These are phyloP conservation scores for Gymnosoma rotundatum DNA, from an alignment of 2,888 invertebrate species.

Conservation along the genomic window DNA sequence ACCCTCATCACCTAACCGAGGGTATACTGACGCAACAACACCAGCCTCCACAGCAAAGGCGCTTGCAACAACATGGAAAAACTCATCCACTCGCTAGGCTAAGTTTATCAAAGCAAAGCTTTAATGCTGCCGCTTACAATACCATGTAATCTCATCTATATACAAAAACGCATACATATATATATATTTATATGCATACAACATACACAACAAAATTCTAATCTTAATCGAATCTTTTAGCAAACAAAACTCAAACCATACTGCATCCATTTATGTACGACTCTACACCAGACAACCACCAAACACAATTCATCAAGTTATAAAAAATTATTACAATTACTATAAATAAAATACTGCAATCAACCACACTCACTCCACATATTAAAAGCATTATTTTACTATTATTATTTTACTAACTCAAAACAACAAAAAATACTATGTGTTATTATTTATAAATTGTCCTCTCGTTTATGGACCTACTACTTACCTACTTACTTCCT, in stretches of 20 bases:
- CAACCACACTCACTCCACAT: slow-evolving; percentile 50
- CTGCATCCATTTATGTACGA: slow-evolving; percentile 42
- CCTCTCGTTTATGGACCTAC: slow-evolving; percentile 13
- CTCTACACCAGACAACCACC: slow-evolving; percentile 27
- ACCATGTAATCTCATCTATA: slow-evolving; percentile 87
- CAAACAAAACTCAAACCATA: slow-evolving; percentile 66
- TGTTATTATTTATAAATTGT: slow-evolving; percentile 59
- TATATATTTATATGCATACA: slow-evolving; percentile 49
- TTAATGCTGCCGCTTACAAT: slow-evolving; percentile 92
- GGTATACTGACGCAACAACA: slow-evolving; percentile 75
- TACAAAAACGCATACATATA: slow-evolving; percentile 19
- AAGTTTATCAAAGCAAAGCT: slow-evolving; percentile 88
- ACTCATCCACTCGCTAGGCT: slow-evolving; percentile 95
- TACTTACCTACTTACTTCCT: not conserved
- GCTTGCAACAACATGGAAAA: slow-evolving; percentile 95
- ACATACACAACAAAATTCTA: slow-evolving; percentile 68
- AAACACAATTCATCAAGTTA: slow-evolving; percentile 64
- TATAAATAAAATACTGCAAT: slow-evolving; percentile 25
- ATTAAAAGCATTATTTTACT: slow-evolving; percentile 47
- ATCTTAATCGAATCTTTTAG: slow-evolving; percentile 67
- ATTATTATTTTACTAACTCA: slow-evolving; percentile 16
- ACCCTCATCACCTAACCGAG: slow-evolving; percentile 72
- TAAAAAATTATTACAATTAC: slow-evolving; percentile 41
- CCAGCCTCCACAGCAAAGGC: slow-evolving; percentile 85
- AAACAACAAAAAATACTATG: slow-evolving; percentile 15